A percentile compares a stretch with the other conserved stretches of the same genome.
Conservation (phyloP, 2,797 vertebrate species). For the Acropternis orthonyx region DNA sequence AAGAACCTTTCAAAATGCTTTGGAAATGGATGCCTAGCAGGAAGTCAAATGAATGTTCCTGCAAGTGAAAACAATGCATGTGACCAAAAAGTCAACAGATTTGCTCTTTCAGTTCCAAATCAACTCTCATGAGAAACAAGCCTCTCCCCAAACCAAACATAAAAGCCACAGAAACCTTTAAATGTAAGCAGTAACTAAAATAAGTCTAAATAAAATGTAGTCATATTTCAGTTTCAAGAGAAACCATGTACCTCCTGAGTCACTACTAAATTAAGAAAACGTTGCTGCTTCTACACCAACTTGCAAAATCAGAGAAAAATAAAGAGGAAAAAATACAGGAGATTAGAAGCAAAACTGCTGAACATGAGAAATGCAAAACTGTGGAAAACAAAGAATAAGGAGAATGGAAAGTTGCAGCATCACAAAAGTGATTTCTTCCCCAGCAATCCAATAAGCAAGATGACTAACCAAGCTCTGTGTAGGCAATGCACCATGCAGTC, state of each 20-base stretch:
- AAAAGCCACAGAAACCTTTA: neutral
- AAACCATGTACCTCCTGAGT: neutral
- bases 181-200: neutral
- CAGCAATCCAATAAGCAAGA: neutral
- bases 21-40: neutral
- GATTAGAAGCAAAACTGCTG: neutral
- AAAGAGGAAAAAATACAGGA: neutral
- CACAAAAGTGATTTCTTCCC: neutral
- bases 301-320: neutral
- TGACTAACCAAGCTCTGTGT: neutral
- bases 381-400: neutral
- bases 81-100: conserved; percentile 12
- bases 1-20: neutral
- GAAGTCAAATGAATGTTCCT: conserved; percentile 6
- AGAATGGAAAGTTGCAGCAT: neutral
- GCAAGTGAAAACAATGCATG: neutral
- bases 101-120: conserved; percentile 5
- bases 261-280: neutral
- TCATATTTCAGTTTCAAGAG: neutral
- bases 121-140: neutral
- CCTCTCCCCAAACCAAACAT: neutral
- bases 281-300: neutral
- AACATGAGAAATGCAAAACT: neutral
- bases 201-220: neutral
- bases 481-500: neutral